Base-by-base conservation (phyloP, 2,797 vertebrate genomes). In the Eremophila alpestris region DNA sequence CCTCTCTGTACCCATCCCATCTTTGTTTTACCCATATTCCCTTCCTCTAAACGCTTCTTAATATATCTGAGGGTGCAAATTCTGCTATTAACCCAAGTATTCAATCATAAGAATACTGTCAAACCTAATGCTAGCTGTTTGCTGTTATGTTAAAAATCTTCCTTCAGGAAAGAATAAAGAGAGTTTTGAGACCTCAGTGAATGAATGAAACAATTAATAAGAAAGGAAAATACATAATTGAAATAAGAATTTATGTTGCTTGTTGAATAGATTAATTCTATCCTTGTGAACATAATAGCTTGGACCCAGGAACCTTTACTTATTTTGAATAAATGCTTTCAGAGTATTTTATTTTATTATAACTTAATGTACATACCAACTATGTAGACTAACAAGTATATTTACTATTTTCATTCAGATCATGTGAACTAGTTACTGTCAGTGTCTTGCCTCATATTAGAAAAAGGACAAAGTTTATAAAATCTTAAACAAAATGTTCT, bases 1-100 rank as follows among this genome's bases (percentile, higher is more conserved):
- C 26, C 18, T 49, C n/a, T 69, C 29, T 26, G 5, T 36, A 46
- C 0, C 16, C 38, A 49, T 4, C 5, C 11, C 0, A 0, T 34
- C 16, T 34, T 52, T 43, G 11, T 64, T 71, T 90, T 1, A 1
- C 3, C 2, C 1, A 1, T 11, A 68, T 36, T 52, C 2, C 3
- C 16, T 60, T 64, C 9, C 29, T 76, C 43, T 73, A 70, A 73
- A 58, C 11, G 21, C 17, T 49, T 34, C 26, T 49, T 58, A 46
- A 5, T 20, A 48, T 64, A 2, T 63, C 10, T 60, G 45, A 71
- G 16, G 5, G 0, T 77, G 11, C 4, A 88, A 86, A 86, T 76
- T 65, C 26, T 41, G 7, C 4, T n/a, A 54, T 26, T 8, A 80
- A 32, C 27, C 2, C 0, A 21, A 76, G 23, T 19, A 64, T 83